Base-by-base conservation (phyloP, 2,113 vertebrate species). In the Thamnophis sirtalis region DNA sequence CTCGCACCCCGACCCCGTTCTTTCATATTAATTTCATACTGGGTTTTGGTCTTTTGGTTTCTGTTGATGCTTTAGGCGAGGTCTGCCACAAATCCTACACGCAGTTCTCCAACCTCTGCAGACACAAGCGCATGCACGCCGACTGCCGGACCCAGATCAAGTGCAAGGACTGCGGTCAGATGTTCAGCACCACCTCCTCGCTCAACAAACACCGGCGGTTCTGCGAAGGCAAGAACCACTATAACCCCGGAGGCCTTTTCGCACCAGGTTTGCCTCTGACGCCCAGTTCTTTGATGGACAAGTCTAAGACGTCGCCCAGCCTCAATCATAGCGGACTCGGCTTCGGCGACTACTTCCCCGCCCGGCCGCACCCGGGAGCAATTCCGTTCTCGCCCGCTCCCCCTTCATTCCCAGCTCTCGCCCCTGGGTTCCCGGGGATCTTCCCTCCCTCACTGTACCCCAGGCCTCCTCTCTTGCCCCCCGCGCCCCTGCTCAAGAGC, bases 31-130 rank as follows among this genome's bases (percentile, higher is more conserved):
- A 95, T 97, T 97, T 97, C 97, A 97, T 95, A 96, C 51, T 0
- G 87, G 91, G 54, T 89, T 80, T 92, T 92, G 93, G 95, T 95
- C 93, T 93, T 94, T 96, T 97, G 96, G 96, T 90, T 94, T 95
- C 96, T 95, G 97, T 97, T 96, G 97, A 93, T 17, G 89, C 97
- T 98, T 95, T 98, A 99, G 99, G 99, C 97, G 99, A 99, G 98
- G 99, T 99, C 98, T 99, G 99, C 98, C 99, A 99, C 98, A 99
- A 99, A 95, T 99, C 99, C 95, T 99, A 99, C 98, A 99, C 99
- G 89, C 99, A 99, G 97, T 99, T 99, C 98, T 99, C 99, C 98
- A 99, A 99, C 98, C 99, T 99, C 95, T 99, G 99, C 97, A 99
- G 99, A 73, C 99, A 99, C 98, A 99, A 99, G 97, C 98, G 99